phyloP scores from a whole-genome alignment of 1,140 invertebrate genomes.

The Musca domestica region DNA sequence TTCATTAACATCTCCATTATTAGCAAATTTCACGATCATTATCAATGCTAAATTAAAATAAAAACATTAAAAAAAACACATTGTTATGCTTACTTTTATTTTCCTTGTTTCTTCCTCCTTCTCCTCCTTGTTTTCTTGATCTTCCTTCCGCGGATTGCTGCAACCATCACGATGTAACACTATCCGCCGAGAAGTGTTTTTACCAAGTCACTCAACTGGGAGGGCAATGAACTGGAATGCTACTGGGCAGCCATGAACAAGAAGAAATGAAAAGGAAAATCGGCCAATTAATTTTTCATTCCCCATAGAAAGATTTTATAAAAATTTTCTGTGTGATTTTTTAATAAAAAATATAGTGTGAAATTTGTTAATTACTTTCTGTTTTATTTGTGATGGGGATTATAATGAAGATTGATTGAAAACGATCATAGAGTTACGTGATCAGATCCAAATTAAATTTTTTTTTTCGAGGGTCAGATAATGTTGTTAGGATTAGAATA shows the following conservation, averaged over 20 bases:
- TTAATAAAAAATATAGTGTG: no score
- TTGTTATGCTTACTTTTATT: conserved; percentile 4
- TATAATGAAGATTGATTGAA: no score
- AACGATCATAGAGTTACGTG: no score
- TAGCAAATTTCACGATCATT: conserved; percentile 16
- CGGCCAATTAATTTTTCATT: background rate
- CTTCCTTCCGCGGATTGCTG: conserved; percentile 6
- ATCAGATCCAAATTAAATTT: no score
- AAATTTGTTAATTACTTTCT: no score
- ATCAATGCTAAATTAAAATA: conserved; percentile 5
- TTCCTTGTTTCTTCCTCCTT: background rate
- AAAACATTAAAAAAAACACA: background rate
- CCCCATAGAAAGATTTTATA: background rate
- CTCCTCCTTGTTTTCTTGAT: background rate
- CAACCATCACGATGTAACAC: no score
- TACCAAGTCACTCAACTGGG: conserved; percentile 46
- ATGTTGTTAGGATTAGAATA: no score
- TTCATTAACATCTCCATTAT: background rate
- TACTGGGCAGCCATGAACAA: conserved; percentile 40
- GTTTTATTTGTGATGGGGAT: no score
- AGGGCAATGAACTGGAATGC: conserved; percentile 42
- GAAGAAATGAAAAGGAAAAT: conserved; percentile 20
- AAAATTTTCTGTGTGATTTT: background rate
- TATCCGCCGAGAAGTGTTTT: conserved; percentile 46
- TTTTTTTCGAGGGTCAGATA: no score